phyloP scores from a whole-genome alignment of 2,113 vertebrate genomes.

The Mesocricetus auratus region DNA sequence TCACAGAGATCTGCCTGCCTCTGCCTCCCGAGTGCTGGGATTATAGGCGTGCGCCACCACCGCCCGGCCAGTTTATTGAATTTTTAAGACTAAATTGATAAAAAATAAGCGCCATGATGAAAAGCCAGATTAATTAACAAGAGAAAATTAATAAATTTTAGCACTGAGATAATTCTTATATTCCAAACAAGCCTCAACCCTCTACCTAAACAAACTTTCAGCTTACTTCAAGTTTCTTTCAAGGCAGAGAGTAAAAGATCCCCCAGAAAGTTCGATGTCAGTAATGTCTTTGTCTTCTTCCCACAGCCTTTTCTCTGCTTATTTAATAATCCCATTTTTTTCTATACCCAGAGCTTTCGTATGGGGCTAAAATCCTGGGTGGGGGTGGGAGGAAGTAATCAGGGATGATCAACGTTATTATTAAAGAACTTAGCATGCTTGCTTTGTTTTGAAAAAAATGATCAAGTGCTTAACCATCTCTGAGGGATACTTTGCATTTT shows the following conservation, averaged over 20 bases:
- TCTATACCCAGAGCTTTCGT: neutral
- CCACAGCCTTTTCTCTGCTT: neutral
- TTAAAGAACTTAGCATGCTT: neutral
- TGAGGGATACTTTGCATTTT: conserved; percentile 6
- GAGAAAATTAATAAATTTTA: conserved; percentile 66
- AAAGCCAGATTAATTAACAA: conserved; percentile 56
- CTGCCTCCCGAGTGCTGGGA: no score
- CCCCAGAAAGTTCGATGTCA: conserved; percentile 44
- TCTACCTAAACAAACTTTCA: conserved; percentile 42
- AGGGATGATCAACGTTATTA: conserved; percentile 1
- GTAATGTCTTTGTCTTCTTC: neutral
- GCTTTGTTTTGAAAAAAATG: conserved; percentile 38
- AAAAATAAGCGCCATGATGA: conserved; percentile 36
- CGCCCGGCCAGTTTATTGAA: no score
- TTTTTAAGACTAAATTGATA: conserved; percentile 9
- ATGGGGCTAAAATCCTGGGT: neutral
- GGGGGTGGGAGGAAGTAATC: neutral
- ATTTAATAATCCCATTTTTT: conserved; percentile 34
- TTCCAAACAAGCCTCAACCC: neutral
- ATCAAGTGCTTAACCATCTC: neutral
- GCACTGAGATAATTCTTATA: conserved; percentile 56
- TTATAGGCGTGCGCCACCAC: no score
- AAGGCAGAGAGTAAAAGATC: conserved; percentile 10
- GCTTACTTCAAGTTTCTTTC: conserved; percentile 47
- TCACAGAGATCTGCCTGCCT: no score